These are phyloP conservation scores for Hylia prasina DNA, from an alignment of 2,113 vertebrate species.

Conservation along the genomic window DNA sequence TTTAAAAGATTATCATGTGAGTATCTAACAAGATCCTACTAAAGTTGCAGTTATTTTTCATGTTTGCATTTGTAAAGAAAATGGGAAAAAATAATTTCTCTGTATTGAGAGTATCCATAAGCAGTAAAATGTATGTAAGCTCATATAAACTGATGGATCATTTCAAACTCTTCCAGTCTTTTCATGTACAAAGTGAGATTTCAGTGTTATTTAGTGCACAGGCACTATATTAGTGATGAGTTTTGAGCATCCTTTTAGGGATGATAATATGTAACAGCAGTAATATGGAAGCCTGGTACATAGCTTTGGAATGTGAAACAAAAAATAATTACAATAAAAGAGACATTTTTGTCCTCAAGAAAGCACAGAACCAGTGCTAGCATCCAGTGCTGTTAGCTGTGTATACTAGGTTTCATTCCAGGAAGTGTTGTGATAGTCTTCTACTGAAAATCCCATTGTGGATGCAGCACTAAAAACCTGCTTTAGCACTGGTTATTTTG, in stretches of 20 bases:
- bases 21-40: conserved; percentile 45
- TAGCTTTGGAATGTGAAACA: background rate
- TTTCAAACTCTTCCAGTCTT: background rate
- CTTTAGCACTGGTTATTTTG: background rate
- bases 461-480: background rate
- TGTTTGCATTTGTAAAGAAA: background rate
- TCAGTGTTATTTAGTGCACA: background rate
- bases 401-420: background rate
- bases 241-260: background rate
- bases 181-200: background rate
- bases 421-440: background rate
- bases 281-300: fast-evolving
- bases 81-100: background rate
- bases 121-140: background rate
- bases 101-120: background rate
- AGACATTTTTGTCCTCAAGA: background rate
- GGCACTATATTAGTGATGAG: background rate
- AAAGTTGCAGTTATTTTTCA: background rate
- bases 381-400: background rate
- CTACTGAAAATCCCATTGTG: background rate
- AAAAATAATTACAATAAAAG: background rate
- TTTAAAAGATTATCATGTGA: conserved; percentile 96
- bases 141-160: background rate
- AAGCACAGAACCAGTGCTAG: background rate
- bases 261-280: background rate